Base-by-base conservation (phyloP, 2,113 vertebrate genomes). In the Epinephelus cyanopodus region DNA sequence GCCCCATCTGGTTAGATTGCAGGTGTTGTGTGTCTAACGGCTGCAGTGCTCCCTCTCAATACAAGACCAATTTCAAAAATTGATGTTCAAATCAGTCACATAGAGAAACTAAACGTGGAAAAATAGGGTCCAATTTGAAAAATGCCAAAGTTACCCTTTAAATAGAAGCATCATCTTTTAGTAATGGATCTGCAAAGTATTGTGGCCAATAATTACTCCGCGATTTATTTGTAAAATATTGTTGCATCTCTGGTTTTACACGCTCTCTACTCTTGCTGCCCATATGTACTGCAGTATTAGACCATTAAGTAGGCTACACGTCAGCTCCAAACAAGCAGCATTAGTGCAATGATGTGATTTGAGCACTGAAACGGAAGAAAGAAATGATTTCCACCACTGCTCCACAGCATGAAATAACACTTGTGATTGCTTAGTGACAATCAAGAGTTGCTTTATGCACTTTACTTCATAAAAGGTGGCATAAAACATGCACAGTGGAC, bases 401-500 rank as follows among this genome's bases (percentile, higher is more conserved):
- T 65, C 4, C 1, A 25, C 5, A 63, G 56, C 21, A 74, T 60
- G 54, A 89, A 85, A 53, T 27, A 27, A 87, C 61, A 81, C 78
- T 17, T 53, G 23, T 18, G 33, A 58, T 50, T 82, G 75, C 85
- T 23, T 37, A 5, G 74, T 79, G 57, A 87, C 78, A 47, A 83
- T 84, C 72, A 79, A 91, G 77, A 88, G 79, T 66, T 81, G 82
- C 68, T 83, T 82, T 85, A 86, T 65, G 75, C 77, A 79, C 84
- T 90, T 89, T 54, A 74, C 47, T 70, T 82, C 39, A 48, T 17
- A 89, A 79, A 67, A 86, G 64, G 65, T n/a, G 54, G 77, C 84
- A 86, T 79, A 67, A 77, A 87, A 8, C 74, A 78, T 42, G 72
- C 58, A 78, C 73, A 82, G 69, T 81, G 81, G 63, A 79, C 74